Conservation (phyloP, 2,888 invertebrate genomes). For the Rugalucina vietnamica region DNA sequence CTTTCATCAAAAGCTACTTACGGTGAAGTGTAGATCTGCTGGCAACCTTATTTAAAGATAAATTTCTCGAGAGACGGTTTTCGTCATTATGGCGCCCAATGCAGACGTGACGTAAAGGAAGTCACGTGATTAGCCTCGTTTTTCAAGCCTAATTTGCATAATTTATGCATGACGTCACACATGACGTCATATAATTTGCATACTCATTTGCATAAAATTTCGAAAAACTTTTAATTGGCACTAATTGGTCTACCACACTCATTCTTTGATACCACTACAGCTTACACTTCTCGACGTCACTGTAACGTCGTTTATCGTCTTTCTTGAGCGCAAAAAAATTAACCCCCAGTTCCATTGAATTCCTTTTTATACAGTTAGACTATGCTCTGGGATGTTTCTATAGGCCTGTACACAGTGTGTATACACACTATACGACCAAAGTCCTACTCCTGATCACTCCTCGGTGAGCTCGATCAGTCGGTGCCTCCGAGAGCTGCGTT, state of each 20-base stretch:
- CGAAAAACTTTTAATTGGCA: constrained; percentile 9
- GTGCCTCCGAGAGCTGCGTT: no score
- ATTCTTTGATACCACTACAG: no score
- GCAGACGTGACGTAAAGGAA: constrained; percentile 50
- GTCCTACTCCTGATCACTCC: no score
- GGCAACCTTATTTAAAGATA: background rate
- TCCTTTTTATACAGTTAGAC: no score
- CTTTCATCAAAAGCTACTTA: background rate
- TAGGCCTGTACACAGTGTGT: no score
- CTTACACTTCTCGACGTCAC: no score
- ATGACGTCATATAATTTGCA: constrained; percentile 61
- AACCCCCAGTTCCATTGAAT: no score
- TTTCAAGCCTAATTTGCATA: constrained; percentile 74
- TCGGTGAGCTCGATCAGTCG: no score
- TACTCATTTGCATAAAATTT: constrained; percentile 60
- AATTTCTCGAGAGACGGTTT: constrained; percentile 19
- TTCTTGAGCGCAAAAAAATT: no score
- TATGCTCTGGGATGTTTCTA: no score
- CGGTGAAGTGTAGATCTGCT: background rate
- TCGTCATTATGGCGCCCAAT: constrained; percentile 57
- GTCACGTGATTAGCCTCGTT: constrained; percentile 78
- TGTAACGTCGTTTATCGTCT: no score
- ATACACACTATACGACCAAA: no score
- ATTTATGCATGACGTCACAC: constrained; percentile 68
- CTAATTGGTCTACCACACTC: background rate